These are phyloP conservation scores for Diphyllodes magnificus DNA, from an alignment of 2,113 vertebrate genomes.

Conservation along the genomic window DNA sequence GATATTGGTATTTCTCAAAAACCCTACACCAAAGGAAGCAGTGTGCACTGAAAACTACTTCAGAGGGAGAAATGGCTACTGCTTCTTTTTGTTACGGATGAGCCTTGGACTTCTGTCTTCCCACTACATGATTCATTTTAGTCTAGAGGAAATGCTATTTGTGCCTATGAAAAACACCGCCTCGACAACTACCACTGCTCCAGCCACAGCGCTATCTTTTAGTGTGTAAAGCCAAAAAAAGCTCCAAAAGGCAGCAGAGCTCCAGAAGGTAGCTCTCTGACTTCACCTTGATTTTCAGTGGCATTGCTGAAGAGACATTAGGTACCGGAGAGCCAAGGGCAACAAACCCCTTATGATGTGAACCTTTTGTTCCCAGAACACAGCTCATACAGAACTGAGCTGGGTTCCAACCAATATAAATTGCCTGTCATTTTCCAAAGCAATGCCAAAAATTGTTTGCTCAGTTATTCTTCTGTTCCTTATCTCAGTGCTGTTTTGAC, in stretches of 20 bases:
- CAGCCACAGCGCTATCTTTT: neutral
- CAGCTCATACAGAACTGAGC: neutral
- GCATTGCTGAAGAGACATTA: neutral
- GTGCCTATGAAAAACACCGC: neutral
- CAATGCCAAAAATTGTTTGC: neutral
- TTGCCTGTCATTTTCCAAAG: constrained; percentile 29
- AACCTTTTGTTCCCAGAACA: constrained; percentile 29
- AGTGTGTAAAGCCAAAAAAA: neutral
- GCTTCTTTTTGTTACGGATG: neutral
- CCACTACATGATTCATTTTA: neutral
- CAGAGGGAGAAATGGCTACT: neutral
- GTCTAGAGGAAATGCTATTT: neutral
- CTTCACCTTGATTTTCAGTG: neutral
- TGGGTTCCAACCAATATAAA: neutral
- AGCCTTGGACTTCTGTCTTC: neutral
- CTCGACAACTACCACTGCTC: neutral
- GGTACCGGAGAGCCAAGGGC: neutral
- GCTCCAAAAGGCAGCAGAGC: neutral
- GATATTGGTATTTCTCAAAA: neutral
- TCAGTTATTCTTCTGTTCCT: neutral
- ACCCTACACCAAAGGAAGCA: neutral
- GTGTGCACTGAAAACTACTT: neutral
- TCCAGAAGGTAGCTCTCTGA: neutral
- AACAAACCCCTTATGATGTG: neutral
- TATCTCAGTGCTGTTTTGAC: neutral